A percentile compares a stretch with the other conserved stretches of the same genome.
Conservation (phyloP, 2,113 vertebrate species). For the Cebus imitator region DNA sequence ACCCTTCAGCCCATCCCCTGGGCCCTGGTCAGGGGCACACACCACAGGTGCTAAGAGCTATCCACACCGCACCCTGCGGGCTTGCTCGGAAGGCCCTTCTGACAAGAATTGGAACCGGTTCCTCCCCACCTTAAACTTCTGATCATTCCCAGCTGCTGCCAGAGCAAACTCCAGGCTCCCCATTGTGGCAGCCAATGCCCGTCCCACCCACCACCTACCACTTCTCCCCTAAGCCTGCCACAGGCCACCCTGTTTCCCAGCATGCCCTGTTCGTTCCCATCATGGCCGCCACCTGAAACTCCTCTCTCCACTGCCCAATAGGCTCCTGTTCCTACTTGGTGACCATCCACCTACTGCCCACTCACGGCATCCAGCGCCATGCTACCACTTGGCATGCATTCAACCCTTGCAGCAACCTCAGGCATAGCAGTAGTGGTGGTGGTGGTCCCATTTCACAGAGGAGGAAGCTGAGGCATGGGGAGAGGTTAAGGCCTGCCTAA, state of each 20-base stretch:
- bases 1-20: background rate
- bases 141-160: background rate
- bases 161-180: background rate
- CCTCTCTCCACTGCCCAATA: background rate
- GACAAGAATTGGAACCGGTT: background rate
- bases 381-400: background rate
- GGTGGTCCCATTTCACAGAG: background rate
- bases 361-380: background rate
- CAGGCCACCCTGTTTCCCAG: no score
- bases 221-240: background rate
- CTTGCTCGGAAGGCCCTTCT: background rate
- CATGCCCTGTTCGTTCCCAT: background rate
- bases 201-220: background rate
- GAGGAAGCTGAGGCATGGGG: background rate
- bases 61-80: no score
- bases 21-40: background rate
- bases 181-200: no score
- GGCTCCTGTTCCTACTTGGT: background rate
- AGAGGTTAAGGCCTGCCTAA: background rate
- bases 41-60: fast-evolving
- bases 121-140: background rate
- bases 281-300: background rate
- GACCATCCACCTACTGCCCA: background rate
- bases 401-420: background rate
- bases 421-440: background rate